phyloP scores from a whole-genome alignment of 2,888 invertebrate species.

The Hololepta plana region DNA sequence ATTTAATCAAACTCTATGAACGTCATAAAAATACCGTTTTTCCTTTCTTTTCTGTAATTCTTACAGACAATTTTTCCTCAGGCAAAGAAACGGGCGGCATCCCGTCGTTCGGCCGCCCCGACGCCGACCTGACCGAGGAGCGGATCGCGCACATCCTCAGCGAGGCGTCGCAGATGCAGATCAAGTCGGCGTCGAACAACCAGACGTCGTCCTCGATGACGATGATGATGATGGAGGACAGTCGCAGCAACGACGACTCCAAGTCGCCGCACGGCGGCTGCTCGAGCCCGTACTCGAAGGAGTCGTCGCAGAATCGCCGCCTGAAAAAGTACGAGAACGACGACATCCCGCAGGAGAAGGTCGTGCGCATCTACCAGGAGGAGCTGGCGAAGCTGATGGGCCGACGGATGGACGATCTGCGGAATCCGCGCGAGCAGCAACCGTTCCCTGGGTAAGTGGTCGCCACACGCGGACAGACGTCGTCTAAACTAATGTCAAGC shows the following conservation, averaged over 20 bases:
- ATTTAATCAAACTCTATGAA: too few species aligned
- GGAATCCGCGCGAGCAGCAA: conserved; percentile 58
- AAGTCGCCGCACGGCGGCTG: conserved; percentile 66
- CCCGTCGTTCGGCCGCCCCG: conserved; percentile 59
- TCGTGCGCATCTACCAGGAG: conserved; percentile 86
- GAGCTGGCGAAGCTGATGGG: conserved; percentile 88
- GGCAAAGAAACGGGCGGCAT: conserved; percentile 74
- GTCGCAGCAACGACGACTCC: conserved; percentile 65
- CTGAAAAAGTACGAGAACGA: conserved; percentile 80
- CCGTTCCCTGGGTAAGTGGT: conserved; percentile 60
- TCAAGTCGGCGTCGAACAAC: conserved; percentile 39
- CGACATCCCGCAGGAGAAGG: conserved; percentile 93
- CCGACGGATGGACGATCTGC: conserved; percentile 51
- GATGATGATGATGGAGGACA: conserved; percentile 30
- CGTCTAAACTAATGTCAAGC: conserved; percentile 24
- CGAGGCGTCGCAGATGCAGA: conserved; percentile 73
- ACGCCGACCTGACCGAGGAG: conserved; percentile 70
- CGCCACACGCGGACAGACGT: conserved; percentile 7
- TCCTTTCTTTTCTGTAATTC: too few species aligned
- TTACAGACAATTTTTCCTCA: conserved; percentile 33
- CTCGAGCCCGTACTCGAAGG: conserved; percentile 64
- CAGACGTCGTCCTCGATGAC: conserved; percentile 21
- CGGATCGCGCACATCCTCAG: conserved; percentile 82
- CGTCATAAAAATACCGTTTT: too few species aligned
- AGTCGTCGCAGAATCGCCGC: conserved; percentile 52